Evolutionary conservation across 1,140 invertebrate genomes (phyloP).

Genomic region (Lepidurus arcticus): DNA sequence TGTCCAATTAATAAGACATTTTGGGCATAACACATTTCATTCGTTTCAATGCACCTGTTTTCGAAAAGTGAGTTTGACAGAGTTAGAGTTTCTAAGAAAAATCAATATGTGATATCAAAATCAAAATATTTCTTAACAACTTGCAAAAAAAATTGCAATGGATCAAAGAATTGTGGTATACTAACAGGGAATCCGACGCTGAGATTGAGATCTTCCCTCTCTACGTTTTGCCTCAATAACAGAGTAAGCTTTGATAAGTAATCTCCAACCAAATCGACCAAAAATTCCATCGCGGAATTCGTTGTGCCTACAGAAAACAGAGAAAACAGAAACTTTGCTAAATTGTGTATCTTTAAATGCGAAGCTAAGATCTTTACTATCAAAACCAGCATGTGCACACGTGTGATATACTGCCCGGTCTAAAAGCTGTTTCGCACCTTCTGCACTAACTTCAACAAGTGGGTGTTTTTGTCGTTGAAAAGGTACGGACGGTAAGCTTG

Average conservation of each 20-base stretch:
- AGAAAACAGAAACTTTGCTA: background rate
- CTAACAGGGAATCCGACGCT: background rate
- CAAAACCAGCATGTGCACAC: background rate
- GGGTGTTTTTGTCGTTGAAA: background rate
- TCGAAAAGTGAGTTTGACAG: too few species aligned
- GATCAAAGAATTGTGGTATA: background rate
- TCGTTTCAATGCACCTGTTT: too few species aligned
- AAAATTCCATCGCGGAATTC: background rate
- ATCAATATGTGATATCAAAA: too few species aligned
- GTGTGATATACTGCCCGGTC: background rate
- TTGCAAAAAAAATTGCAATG: too few species aligned
- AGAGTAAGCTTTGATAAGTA: background rate
- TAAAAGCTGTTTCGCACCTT: background rate
- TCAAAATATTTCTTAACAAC: too few species aligned
- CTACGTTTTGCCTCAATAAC: background rate
- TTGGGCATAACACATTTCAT: too few species aligned
- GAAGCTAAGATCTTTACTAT: background rate
- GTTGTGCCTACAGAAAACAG: background rate
- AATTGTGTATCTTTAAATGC: background rate
- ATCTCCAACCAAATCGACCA: background rate
- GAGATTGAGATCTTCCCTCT: background rate
- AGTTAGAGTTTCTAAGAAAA: too few species aligned
- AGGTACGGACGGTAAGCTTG: background rate
- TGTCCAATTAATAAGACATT: too few species aligned
- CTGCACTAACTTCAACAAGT: background rate